These are phyloP conservation scores for Dorcus hopei DNA, from an alignment of 2,888 invertebrate species.

Conservation along the genomic window DNA sequence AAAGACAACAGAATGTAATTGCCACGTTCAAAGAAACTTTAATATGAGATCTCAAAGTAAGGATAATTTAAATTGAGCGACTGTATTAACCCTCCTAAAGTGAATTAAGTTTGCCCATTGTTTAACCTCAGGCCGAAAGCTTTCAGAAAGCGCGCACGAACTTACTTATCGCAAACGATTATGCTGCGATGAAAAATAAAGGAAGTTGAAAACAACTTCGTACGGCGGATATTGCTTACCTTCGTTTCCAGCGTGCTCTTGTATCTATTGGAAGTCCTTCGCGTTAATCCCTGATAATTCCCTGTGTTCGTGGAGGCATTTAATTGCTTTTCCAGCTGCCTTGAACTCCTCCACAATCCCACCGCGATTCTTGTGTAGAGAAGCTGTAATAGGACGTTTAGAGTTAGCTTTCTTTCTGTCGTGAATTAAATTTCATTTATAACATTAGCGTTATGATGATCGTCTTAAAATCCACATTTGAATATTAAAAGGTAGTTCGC, in stretches of 20 bases:
- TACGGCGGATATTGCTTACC: conserved; percentile 32
- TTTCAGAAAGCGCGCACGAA: too few relatives aligned
- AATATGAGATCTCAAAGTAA: too few relatives aligned
- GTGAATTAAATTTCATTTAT: background rate
- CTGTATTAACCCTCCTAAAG: too few relatives aligned
- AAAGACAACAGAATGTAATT: too few relatives aligned
- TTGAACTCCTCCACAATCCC: conserved; percentile 76
- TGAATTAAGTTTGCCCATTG: too few relatives aligned
- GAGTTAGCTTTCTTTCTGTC: background rate
- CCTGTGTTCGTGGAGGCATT: conserved; percentile 37
- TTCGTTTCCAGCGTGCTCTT: conserved; percentile 47
- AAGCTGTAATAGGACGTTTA: conserved; percentile 50
- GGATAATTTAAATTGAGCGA: too few relatives aligned
- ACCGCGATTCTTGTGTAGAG: conserved; percentile 82
- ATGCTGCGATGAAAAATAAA: too few relatives aligned
- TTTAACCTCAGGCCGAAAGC: too few relatives aligned
- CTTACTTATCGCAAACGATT: too few relatives aligned
- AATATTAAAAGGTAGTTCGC: background rate
- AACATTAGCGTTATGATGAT: background rate
- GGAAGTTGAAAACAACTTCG: too few relatives aligned
- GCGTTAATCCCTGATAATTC: conserved; percentile 39
- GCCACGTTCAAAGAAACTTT: too few relatives aligned
- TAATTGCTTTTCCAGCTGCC: conserved; percentile 58
- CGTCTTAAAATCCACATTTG: background rate
- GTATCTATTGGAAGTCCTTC: conserved; percentile 50